A percentile compares a stretch with the other conserved stretches of the same genome.
Evolutionary conservation across 2,888 invertebrate species (phyloP).

Genomic region (Nomada fucata): DNA sequence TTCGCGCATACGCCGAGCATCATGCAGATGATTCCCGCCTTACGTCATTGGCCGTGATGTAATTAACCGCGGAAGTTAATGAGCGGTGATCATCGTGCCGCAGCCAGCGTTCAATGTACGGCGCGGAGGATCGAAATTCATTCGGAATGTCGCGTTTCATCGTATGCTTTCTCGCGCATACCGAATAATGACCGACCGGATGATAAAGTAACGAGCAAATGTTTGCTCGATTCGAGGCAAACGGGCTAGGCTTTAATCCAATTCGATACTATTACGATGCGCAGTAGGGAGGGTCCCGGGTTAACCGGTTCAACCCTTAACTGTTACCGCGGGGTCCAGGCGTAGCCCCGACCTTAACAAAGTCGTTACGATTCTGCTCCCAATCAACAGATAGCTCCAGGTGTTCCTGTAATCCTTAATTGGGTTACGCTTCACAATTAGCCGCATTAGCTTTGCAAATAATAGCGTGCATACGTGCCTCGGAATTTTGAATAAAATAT

Average conservation of each 20-base stretch:
- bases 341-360: too few species aligned
- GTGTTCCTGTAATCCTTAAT: too few species aligned
- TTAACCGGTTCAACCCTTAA: too few species aligned
- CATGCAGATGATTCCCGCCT: slow-evolving; percentile 55
- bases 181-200: neutral
- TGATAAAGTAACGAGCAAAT: neutral
- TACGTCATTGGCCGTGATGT: slow-evolving; percentile 60
- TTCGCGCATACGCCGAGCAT: slow-evolving; percentile 55
- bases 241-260: neutral
- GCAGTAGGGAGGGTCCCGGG: too few species aligned
- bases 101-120: slow-evolving; percentile 2
- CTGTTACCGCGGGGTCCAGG: too few species aligned
- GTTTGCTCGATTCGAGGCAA: neutral
- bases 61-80: slow-evolving; percentile 66
- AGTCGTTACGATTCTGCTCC: too few species aligned
- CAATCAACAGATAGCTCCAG: too few species aligned
- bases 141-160: slow-evolving; percentile 15
- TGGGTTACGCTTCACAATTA: too few species aligned
- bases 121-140: slow-evolving; percentile 29
- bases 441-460: too few species aligned
- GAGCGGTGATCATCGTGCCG: slow-evolving; percentile 45
- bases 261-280: neutral
- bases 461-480: too few species aligned
- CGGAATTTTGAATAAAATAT: too few species aligned
- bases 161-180: neutral